Evolutionary conservation across 2,113 vertebrate genomes (phyloP).

Genomic region (Monarcha castaneiventris): DNA sequence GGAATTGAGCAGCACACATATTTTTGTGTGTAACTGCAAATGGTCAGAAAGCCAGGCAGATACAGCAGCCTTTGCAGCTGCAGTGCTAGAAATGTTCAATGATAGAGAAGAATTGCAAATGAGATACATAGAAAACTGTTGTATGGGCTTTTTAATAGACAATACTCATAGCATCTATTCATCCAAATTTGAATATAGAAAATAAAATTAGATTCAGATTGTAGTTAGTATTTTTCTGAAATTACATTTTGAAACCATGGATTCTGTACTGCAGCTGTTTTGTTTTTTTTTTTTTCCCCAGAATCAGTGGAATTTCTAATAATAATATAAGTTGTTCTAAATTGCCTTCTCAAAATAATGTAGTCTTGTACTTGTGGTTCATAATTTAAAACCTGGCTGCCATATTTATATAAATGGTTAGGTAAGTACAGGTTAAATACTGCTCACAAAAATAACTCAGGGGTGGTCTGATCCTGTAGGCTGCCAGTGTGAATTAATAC

Average conservation of each 20-base stretch:
- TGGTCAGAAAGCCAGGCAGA: background rate
- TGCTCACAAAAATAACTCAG: background rate
- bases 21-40: background rate
- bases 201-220: constrained; percentile 41
- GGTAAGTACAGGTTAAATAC: background rate
- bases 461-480: background rate
- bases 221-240: constrained; percentile 37
- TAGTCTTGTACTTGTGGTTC: background rate
- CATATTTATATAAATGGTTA: background rate
- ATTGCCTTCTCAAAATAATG: background rate
- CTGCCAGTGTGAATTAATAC: background rate
- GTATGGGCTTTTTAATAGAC: constrained; percentile 2
- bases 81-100: background rate
- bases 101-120: constrained; percentile 18
- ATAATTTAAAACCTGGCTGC: background rate
- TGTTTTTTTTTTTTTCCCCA: background rate
- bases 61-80: background rate
- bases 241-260: background rate
- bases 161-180: background rate
- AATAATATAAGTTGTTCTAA: background rate
- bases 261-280: background rate
- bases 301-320: background rate
- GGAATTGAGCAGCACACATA: background rate
- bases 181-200: constrained; percentile 29
- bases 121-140: constrained; percentile 19